phyloP scores from a whole-genome alignment of 2,888 invertebrate genomes.

The Phaonia tiefii region DNA sequence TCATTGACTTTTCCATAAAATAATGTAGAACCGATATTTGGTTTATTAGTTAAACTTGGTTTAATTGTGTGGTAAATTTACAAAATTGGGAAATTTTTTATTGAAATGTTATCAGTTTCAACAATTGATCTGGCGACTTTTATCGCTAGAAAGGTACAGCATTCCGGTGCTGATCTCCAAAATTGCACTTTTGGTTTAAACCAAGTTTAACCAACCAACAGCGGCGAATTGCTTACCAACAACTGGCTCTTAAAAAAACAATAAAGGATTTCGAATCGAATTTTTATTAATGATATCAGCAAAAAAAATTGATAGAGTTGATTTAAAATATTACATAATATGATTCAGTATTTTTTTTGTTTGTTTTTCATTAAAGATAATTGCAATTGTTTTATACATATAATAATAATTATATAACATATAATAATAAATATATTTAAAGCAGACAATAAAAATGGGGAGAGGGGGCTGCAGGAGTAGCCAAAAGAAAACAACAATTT shows the following conservation, averaged over 20 bases:
- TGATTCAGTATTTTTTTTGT: slow-evolving; percentile 9
- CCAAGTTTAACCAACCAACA: too few species aligned
- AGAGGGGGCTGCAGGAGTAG: not conserved
- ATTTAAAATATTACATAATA: slow-evolving; percentile 62
- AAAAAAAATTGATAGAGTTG: slow-evolving; percentile 56
- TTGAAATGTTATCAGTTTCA: too few species aligned
- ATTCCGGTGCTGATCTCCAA: too few species aligned
- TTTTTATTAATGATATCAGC: slow-evolving; percentile 66
- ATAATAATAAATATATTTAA: slow-evolving; percentile 56
- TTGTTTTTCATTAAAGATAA: slow-evolving; percentile 40
- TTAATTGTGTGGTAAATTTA: too few species aligned
- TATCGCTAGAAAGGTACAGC: too few species aligned
- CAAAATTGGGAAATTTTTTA: too few species aligned
- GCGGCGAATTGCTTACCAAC: too few species aligned
- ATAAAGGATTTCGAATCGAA: slow-evolving; percentile 68
- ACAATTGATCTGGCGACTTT: too few species aligned
- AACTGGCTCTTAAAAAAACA: slow-evolving; percentile 40
- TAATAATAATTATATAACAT: slow-evolving; percentile 47
- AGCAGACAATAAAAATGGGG: slow-evolving; percentile 32
- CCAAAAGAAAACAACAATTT: slow-evolving; percentile 23
- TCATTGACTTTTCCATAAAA: too few species aligned
- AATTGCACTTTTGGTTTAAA: too few species aligned
- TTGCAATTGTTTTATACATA: slow-evolving; percentile 62
- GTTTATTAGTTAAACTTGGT: too few species aligned
- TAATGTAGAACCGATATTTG: too few species aligned